Evolutionary conservation across 2,113 vertebrate species (phyloP), one percentile per base, ranked within the genome.

Genomic region (Chamaea fasciata): DNA sequence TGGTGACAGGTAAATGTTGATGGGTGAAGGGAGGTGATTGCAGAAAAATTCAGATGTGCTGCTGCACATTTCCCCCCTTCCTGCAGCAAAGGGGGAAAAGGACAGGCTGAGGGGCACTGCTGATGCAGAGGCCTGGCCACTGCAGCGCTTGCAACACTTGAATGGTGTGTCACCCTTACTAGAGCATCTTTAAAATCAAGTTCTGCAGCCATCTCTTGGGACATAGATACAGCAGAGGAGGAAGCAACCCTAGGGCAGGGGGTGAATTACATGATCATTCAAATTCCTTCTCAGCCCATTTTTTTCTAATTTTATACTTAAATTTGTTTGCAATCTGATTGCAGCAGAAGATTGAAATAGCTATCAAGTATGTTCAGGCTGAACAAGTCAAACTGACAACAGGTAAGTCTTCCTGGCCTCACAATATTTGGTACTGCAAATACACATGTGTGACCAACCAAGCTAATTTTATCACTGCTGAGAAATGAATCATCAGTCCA

Each of bases 251-350:
- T 70, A 17, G 37, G 37, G 28, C 13, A 57, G 55, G 46, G 68
- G 21, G 31, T 68, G 49, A 84, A 60, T 68, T 44, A 50, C 26
- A 11, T 5, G 7, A 47, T 79, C 0, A 1, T 57, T 85, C 37
- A 33, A 79, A 85, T 57, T 55, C 37, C 53, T 82, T 79, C 57
- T 87, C 82, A 83, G 57, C 46, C 21, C 31, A 46, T 17, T 86
- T 90, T 89, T 79, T 59, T 80, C 94, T 57, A 68, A 70, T 69
- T 42, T 94, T 86, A 19, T 76, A 73, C 56, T 56, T 56, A 69
- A 53, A 56, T 83, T 73, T 83, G 57, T 69, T 83, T 94, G 70
- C 55, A 91, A 42, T 85, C 70, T 83, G 50, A 46, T 47, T 28
- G 23, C 42, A 85, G 81, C 69, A 76, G 63, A 44, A 82, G n/a